Evolutionary conservation across 2,888 invertebrate genomes (phyloP).

Genomic region (Himalopsyche anomala): DNA sequence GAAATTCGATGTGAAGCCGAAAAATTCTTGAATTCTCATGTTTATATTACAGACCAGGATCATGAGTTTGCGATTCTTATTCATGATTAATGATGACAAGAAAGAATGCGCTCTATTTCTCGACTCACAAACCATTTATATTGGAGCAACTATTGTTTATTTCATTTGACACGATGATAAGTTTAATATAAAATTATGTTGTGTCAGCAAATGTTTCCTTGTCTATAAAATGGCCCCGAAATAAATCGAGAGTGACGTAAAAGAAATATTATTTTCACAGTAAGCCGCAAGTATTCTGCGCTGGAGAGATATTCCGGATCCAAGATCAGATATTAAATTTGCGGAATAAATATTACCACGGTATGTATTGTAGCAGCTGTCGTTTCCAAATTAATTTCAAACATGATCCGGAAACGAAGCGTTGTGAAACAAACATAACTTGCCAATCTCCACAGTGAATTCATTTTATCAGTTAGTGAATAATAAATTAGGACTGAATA

Average conservation of each 20-base stretch:
- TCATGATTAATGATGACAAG: no score
- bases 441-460: no score
- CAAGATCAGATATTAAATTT: constrained; percentile 34
- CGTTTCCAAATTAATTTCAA: constrained; percentile 10
- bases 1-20: no score
- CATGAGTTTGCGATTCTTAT: no score
- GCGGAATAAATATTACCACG: neutral
- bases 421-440: neutral
- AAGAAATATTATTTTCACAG: constrained; percentile 15
- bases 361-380: constrained; percentile 31
- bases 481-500: no score
- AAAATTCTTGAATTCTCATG: no score
- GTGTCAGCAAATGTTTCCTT: neutral
- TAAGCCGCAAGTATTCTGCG: constrained; percentile 7
- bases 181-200: neutral
- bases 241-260: constrained; percentile 28
- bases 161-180: constrained; percentile 1
- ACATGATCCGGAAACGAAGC: neutral
- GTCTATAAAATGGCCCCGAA: neutral
- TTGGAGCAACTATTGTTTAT: neutral
- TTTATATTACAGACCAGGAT: no score
- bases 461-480: no score
- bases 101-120: no score
- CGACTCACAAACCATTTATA: no score
- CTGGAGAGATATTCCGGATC: neutral